A percentile compares a stretch with the other conserved stretches of the same genome.
Evolutionary conservation across 2,888 invertebrate genomes (phyloP).

Genomic region (Buathra laborator): DNA sequence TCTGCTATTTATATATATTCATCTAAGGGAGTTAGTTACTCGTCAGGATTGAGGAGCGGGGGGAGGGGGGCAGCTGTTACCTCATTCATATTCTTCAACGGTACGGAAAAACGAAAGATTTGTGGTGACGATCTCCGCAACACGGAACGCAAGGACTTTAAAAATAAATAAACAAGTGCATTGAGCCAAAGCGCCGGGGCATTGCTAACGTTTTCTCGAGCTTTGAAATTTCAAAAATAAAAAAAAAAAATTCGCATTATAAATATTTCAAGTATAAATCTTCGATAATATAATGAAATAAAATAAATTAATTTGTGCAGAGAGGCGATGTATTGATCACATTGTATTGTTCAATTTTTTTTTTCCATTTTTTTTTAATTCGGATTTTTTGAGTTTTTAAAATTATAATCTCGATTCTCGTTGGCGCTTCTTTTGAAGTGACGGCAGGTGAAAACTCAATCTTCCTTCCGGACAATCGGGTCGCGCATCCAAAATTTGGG

Average conservation of each 20-base stretch:
- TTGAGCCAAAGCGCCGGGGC: slow-evolving; percentile 46
- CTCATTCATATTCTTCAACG: slow-evolving; percentile 43
- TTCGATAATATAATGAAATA: too few species aligned
- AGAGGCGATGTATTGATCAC: background rate
- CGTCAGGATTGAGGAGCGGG: slow-evolving; percentile 46
- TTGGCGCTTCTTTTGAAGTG: slow-evolving; percentile 1
- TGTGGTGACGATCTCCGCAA: slow-evolving; percentile 75
- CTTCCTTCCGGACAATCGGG: slow-evolving; percentile 32
- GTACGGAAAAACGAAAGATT: slow-evolving; percentile 69
- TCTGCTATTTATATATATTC: slow-evolving; percentile 48
- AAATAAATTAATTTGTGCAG: too few species aligned
- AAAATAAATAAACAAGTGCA: slow-evolving; percentile 77
- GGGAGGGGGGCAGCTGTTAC: slow-evolving; percentile 76
- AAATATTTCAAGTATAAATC: too few species aligned
- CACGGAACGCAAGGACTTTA: slow-evolving; percentile 67
- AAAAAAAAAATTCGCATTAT: too few species aligned
- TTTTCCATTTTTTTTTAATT: slow-evolving; percentile 25
- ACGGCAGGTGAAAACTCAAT: slow-evolving; percentile 43
- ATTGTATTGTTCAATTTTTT: background rate
- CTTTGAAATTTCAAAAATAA: too few species aligned
- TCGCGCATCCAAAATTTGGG: slow-evolving; percentile 12
- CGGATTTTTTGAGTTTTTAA: background rate
- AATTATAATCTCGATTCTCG: background rate
- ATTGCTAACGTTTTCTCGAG: too few species aligned
- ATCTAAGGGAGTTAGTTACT: slow-evolving; percentile 45